Conservation (phyloP, 2,888 invertebrate genomes). For the Athripsodes cinereus region DNA sequence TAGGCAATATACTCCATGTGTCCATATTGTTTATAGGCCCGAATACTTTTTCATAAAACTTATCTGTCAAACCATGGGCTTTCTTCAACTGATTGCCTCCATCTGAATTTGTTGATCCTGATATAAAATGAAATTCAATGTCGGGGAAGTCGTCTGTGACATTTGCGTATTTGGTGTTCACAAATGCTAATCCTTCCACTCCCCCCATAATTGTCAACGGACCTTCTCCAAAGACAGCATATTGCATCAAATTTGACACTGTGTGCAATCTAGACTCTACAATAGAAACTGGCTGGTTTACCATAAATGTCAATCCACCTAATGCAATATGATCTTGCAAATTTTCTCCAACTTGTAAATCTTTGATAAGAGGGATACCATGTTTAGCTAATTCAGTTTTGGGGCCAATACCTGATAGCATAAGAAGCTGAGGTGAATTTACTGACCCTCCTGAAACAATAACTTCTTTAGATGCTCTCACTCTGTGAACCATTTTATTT, state of each 20-base stretch:
- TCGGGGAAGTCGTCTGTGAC: slow-evolving; percentile 78
- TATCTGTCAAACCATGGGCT: slow-evolving; percentile 69
- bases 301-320: slow-evolving; percentile 77
- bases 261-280: slow-evolving; percentile 74
- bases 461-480: slow-evolving; percentile 78
- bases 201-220: slow-evolving; percentile 84
- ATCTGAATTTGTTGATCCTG: slow-evolving; percentile 82
- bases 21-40: slow-evolving; percentile 70
- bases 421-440: slow-evolving; percentile 88
- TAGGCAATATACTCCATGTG: slow-evolving; percentile 78
- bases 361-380: slow-evolving; percentile 72
- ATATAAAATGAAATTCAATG: slow-evolving; percentile 83
- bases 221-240: slow-evolving; percentile 76
- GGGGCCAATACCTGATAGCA: slow-evolving; percentile 88
- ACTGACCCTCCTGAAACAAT: slow-evolving; percentile 87
- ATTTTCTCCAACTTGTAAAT: slow-evolving; percentile 78
- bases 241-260: slow-evolving; percentile 72
- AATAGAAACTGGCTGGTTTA: slow-evolving; percentile 72
- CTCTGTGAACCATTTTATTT: slow-evolving; percentile 63
- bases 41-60: slow-evolving; percentile 69
- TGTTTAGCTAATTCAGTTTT: slow-evolving; percentile 63
- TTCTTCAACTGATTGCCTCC: slow-evolving; percentile 76
- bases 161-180: slow-evolving; percentile 81
- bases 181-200: slow-evolving; percentile 84
- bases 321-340: slow-evolving; percentile 85